A percentile compares a stretch with the other conserved stretches of the same genome.
Evolutionary conservation across 2,113 vertebrate species (phyloP).

Genomic region (Halcyon malimbica): DNA sequence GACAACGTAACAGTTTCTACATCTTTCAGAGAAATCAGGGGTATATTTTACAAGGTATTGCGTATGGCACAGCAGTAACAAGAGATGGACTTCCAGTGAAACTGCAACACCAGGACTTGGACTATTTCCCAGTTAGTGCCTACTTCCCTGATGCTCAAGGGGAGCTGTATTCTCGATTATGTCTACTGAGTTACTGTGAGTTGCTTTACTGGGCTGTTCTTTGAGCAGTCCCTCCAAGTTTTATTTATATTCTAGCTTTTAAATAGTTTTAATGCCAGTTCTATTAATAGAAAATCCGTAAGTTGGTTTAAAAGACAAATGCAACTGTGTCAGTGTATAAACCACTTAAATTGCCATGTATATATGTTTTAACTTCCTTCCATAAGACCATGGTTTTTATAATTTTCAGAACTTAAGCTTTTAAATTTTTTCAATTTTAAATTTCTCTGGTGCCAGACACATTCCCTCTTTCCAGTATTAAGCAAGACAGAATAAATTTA

Average conservation of each 20-base stretch:
- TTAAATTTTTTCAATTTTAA: constrained; percentile 69
- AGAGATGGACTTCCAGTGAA: constrained; percentile 37
- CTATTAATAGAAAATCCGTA: constrained; percentile 41
- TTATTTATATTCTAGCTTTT: constrained; percentile 79
- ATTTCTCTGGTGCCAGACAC: constrained; percentile 77
- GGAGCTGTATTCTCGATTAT: constrained; percentile 46
- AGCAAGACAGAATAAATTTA: constrained; percentile 71
- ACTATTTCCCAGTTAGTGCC: constrained; percentile 57
- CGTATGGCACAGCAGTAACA: constrained; percentile 52
- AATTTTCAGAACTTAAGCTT: constrained; percentile 75
- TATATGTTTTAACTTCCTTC: constrained; percentile 70
- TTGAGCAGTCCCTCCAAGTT: constrained; percentile 38
- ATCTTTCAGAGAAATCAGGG: constrained; percentile 9
- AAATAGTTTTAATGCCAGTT: constrained; percentile 72
- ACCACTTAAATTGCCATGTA: constrained; percentile 69
- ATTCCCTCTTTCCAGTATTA: constrained; percentile 80
- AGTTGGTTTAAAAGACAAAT: constrained; percentile 64
- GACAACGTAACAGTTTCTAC: constrained; percentile 85
- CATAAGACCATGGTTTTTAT: constrained; percentile 73
- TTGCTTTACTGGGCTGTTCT: constrained; percentile 62
- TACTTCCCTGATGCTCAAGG: constrained; percentile 8
- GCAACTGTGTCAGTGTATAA: constrained; percentile 62
- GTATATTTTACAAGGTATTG: constrained; percentile 55
- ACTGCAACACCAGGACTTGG: constrained; percentile 55
- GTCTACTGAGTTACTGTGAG: constrained; percentile 65